Conservation (phyloP, 2,113 vertebrate genomes). For the Osmerus mordax region DNA sequence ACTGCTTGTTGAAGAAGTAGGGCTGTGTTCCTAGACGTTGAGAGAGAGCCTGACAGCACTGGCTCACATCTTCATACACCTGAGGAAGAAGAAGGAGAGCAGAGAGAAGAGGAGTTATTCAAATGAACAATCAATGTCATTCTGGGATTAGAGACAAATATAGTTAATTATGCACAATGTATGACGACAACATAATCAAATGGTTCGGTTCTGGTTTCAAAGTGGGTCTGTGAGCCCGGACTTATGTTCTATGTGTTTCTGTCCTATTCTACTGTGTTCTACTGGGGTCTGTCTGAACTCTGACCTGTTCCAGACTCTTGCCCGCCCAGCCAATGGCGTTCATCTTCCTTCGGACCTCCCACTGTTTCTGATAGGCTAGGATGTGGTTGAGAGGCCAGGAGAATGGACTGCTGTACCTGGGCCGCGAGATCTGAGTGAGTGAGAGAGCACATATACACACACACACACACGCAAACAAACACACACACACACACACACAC, state of each 20-base stretch:
- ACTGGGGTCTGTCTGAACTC: slow-evolving; percentile 17
- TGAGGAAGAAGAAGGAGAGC: slow-evolving; percentile 44
- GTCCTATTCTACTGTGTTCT: too few relatives aligned
- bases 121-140: not conserved
- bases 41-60: slow-evolving; percentile 92
- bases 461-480: not conserved
- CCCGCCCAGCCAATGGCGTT: slow-evolving; percentile 93
- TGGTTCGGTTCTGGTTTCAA: too few relatives aligned
- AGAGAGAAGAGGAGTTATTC: not conserved
- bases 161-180: too few relatives aligned
- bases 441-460: not conserved
- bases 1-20: slow-evolving; percentile 97
- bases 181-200: too few relatives aligned
- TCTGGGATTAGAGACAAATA: too few relatives aligned
- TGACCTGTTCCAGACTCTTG: slow-evolving; percentile 88
- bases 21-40: slow-evolving; percentile 89
- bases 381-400: slow-evolving; percentile 74
- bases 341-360: slow-evolving; percentile 94
- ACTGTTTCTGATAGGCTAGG: slow-evolving; percentile 92
- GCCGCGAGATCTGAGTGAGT: slow-evolving; percentile 67
- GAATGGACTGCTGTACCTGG: slow-evolving; percentile 74
- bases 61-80: slow-evolving; percentile 95
- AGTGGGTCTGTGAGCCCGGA: too few relatives aligned
- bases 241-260: too few relatives aligned
- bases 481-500: slow-evolving; percentile 9